Conservation (phyloP, 2,113 vertebrate genomes). For the Origma solitaria region DNA sequence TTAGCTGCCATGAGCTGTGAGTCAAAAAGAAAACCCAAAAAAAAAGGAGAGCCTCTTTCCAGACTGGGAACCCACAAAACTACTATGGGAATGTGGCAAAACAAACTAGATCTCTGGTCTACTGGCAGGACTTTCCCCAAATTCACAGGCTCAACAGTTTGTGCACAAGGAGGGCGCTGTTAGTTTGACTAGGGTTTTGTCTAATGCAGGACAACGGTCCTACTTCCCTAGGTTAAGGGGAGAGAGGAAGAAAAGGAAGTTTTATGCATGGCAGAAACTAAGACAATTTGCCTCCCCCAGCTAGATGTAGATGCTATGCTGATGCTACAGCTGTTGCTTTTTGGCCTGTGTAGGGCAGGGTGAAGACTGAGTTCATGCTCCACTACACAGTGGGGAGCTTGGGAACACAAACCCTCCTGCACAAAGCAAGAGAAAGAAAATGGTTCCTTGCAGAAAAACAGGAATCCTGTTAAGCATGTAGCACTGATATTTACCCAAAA, state of each 20-base stretch:
- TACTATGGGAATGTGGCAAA: not conserved
- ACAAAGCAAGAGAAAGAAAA: not conserved
- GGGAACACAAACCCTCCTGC: not conserved
- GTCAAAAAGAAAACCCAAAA: no score
- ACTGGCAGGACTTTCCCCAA: not conserved
- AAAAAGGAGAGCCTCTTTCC: not conserved
- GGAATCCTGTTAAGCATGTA: not conserved
- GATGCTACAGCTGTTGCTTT: not conserved
- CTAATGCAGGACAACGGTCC: not conserved
- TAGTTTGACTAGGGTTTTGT: not conserved
- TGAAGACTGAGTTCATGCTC: not conserved
- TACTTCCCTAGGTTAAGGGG: not conserved
- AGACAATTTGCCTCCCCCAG: not conserved
- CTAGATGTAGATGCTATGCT: not conserved
- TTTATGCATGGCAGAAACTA: not conserved
- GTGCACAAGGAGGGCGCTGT: not conserved
- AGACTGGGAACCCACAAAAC: not conserved
- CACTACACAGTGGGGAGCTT: accelerated
- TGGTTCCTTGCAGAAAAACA: not conserved
- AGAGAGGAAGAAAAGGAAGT: not conserved
- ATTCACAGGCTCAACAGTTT: not conserved
- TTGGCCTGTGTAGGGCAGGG: not conserved
- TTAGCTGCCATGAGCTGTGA: not conserved
- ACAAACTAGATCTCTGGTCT: not conserved
- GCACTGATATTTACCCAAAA: not conserved